Evolutionary conservation across 2,888 invertebrate genomes (phyloP).

Genomic region (Zaprionus bogoriensis): DNA sequence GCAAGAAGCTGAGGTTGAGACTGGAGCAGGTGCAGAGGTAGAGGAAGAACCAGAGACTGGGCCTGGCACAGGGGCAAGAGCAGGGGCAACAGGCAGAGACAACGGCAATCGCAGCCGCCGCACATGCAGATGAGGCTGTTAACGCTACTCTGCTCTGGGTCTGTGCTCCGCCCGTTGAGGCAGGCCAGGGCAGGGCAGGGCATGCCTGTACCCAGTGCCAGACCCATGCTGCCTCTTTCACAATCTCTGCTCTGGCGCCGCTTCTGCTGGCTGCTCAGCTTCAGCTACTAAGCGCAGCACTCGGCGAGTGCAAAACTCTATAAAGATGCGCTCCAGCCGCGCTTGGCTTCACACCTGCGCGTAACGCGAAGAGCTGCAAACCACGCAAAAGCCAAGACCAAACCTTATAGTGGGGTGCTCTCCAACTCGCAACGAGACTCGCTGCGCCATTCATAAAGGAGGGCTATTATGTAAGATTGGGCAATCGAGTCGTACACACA

Average conservation of each 20-base stretch:
- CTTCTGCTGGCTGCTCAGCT: conserved; percentile 37
- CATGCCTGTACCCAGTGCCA: not conserved
- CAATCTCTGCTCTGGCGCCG: not conserved
- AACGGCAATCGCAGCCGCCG: no score
- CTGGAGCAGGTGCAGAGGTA: no score
- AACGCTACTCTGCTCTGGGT: not conserved
- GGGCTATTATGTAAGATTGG: conserved; percentile 70
- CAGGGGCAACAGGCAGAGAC: no score
- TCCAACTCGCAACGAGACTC: not conserved
- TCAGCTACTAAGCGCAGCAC: conserved; percentile 40
- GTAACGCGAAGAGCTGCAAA: conserved; percentile 67
- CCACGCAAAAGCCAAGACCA: conserved; percentile 28
- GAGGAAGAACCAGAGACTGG: no score
- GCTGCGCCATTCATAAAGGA: conserved; percentile 46
- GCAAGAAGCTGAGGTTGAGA: no score
- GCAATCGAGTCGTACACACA: conserved; percentile 41
- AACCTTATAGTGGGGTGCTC: no score
- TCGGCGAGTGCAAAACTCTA: conserved; percentile 65
- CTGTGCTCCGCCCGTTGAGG: not conserved
- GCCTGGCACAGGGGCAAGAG: no score
- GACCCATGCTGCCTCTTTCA: conserved; percentile 19
- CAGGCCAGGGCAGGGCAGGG: not conserved
- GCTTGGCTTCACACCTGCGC: conserved; percentile 81
- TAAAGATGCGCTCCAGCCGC: conserved; percentile 78
- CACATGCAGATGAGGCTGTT: conserved; percentile 33